These are phyloP conservation scores for Eugnorisma glareosa DNA, from an alignment of 2,888 invertebrate genomes.

Conservation along the genomic window DNA sequence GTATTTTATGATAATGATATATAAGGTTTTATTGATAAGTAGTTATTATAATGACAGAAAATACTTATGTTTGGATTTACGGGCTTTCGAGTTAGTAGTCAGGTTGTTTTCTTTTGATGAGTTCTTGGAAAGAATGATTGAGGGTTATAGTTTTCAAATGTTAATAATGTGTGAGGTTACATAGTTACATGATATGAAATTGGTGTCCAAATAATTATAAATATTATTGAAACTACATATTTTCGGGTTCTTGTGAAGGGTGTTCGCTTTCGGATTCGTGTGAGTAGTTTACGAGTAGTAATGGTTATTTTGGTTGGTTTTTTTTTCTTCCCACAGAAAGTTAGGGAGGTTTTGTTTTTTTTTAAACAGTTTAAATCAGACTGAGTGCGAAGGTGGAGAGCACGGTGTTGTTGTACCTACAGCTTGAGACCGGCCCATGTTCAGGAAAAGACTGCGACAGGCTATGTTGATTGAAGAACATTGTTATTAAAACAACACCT, in stretches of 20 bases:
- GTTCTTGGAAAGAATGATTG: not conserved
- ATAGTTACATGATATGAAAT: not conserved
- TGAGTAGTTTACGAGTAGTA: not conserved
- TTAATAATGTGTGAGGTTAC: not conserved
- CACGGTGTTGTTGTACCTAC: not conserved
- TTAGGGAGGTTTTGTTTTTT: not conserved
- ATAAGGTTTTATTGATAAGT: not conserved
- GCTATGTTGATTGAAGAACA: not conserved
- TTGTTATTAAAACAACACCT: not conserved
- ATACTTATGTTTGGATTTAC: not conserved
- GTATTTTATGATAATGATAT: not conserved
- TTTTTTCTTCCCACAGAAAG: too few species aligned
- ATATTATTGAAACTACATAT: not conserved
- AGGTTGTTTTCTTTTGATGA: not conserved
- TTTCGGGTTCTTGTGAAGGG: not conserved
- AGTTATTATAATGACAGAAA: not conserved
- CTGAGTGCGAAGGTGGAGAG: not conserved
- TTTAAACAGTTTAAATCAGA: not conserved
- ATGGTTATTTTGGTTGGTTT: not conserved
- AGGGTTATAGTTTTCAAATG: not conserved
- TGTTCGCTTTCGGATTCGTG: not conserved
- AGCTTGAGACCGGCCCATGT: not conserved
- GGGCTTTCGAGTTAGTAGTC: too few species aligned
- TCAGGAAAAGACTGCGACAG: not conserved
- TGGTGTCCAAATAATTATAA: not conserved